Evolutionary conservation across 2,888 invertebrate genomes (phyloP).

Genomic region (Spodoptera exigua): DNA sequence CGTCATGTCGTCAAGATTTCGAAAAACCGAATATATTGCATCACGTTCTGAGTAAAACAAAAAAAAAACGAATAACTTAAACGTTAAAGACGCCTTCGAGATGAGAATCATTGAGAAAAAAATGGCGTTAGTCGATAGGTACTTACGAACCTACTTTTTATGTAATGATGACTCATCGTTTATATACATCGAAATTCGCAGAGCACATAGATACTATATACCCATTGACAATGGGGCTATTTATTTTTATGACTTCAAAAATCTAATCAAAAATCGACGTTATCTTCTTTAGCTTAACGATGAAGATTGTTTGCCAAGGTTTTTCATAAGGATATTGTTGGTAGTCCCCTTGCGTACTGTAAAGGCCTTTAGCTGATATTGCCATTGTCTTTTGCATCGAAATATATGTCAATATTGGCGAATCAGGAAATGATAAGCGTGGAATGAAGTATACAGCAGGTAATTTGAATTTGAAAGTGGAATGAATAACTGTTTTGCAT

Average conservation of each 20-base stretch:
- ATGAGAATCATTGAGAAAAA: constrained; percentile 40
- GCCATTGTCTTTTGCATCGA: constrained; percentile 44
- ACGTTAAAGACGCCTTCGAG: constrained; percentile 48
- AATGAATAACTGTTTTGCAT: constrained; percentile 5
- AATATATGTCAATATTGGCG: constrained; percentile 31
- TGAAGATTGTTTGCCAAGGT: constrained; percentile 34
- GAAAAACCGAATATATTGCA: constrained; percentile 20
- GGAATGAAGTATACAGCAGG: constrained; percentile 15
- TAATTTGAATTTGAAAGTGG: constrained; percentile 21
- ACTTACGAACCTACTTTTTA: constrained; percentile 45
- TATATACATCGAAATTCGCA: constrained; percentile 47
- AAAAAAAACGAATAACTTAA: constrained; percentile 40
- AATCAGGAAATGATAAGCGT: constrained; percentile 43
- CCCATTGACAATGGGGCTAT: constrained; percentile 49
- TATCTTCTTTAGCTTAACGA: constrained; percentile 23
- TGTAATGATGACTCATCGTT: constrained; percentile 57
- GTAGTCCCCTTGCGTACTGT: constrained; percentile 43
- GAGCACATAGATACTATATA: constrained; percentile 49
- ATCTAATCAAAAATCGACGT: constrained; percentile 24
- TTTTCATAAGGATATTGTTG: constrained; percentile 32
- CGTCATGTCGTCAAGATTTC: constrained; percentile 11
- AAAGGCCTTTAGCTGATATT: constrained; percentile 52
- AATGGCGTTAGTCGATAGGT: background rate
- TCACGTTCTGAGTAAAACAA: constrained; percentile 44
- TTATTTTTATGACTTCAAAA: constrained; percentile 48